phyloP scores from a whole-genome alignment of 1,140 invertebrate genomes.

The Diorhabda sublineata region DNA sequence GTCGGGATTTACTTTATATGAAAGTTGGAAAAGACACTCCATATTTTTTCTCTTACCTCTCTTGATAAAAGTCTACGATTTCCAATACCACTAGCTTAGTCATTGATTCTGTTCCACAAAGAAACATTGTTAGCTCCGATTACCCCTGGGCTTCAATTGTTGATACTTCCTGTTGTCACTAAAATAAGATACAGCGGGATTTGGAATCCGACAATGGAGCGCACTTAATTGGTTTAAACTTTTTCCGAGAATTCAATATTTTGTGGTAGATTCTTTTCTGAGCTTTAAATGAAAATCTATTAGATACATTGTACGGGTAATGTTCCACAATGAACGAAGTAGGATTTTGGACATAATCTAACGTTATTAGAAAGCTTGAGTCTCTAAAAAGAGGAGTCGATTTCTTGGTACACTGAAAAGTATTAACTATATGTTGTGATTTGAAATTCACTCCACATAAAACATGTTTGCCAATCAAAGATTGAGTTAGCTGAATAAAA shows the following conservation, averaged over 20 bases:
- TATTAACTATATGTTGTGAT: no score
- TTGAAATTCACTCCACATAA: no score
- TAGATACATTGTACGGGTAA: no score
- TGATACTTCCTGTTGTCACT: slow-evolving; percentile 30
- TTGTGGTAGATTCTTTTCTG: background rate
- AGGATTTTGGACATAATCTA: no score
- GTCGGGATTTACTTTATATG: no score
- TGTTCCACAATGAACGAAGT: no score
- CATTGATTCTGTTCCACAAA: slow-evolving; percentile 19
- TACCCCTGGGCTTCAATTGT: slow-evolving; percentile 44
- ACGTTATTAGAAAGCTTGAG: no score
- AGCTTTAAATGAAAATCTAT: background rate
- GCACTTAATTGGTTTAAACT: slow-evolving; percentile 1
- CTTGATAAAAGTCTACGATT: background rate
- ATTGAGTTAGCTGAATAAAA: no score
- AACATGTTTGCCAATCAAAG: no score
- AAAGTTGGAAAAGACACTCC: background rate
- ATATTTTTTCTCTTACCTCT: background rate
- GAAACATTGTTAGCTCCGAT: slow-evolving; percentile 39
- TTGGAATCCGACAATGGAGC: background rate
- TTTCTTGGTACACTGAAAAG: no score
- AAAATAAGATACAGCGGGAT: slow-evolving; percentile 22
- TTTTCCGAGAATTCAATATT: background rate
- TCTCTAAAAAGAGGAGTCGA: no score
- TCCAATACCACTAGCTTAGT: background rate